These are phyloP conservation scores for Bombus haemorrhoidalis DNA, from an alignment of 1,140 invertebrate species.

Conservation along the genomic window DNA sequence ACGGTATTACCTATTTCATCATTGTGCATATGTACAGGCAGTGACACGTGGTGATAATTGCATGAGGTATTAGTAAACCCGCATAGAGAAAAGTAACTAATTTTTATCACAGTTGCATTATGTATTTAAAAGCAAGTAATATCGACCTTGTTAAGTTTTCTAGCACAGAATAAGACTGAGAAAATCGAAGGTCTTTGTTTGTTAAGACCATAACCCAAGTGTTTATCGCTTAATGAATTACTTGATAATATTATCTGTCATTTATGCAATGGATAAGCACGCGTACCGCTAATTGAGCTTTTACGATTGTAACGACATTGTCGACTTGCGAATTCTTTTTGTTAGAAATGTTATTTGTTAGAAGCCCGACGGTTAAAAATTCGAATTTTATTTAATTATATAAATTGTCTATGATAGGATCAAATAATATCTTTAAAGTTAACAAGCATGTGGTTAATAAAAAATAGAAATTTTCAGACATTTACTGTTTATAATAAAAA, in stretches of 20 bases:
- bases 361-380: background rate
- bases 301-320: too few species aligned
- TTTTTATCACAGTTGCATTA: background rate
- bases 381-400: background rate
- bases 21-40: background rate
- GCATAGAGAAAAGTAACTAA: background rate
- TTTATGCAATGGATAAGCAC: background rate
- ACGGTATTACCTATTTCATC: background rate
- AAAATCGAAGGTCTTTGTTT: background rate
- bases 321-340: background rate
- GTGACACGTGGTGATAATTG: background rate
- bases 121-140: background rate
- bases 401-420: background rate
- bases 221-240: background rate
- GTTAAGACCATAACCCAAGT: background rate
- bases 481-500: too few species aligned
- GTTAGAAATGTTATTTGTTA: background rate
- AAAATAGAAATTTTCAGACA: too few species aligned
- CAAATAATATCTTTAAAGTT: background rate
- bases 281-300: background rate
- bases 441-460: too few species aligned
- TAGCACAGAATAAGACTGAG: background rate
- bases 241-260: background rate
- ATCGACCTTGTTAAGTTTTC: background rate
- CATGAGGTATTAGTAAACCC: background rate